Evolutionary conservation across 2,888 invertebrate species (phyloP).

Genomic region (Platycheirus rosarum): DNA sequence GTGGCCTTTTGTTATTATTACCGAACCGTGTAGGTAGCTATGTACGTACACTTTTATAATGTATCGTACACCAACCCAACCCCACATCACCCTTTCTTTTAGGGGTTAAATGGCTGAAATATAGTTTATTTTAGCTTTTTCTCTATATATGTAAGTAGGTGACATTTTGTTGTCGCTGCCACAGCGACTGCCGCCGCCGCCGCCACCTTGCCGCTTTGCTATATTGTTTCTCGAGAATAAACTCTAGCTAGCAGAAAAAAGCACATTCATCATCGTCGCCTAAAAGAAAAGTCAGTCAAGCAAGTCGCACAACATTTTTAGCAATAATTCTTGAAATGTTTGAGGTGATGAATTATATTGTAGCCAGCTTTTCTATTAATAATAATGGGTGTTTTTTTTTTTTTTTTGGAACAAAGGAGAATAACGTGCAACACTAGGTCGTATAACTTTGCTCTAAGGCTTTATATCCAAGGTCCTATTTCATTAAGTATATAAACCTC

Average conservation of each 20-base stretch:
- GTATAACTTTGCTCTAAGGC: background rate
- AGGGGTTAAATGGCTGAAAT: constrained; percentile 26
- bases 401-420: constrained; percentile 47
- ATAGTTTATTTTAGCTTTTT: constrained; percentile 5
- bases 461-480: too few species aligned
- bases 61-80: constrained; percentile 2
- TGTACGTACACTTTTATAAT: constrained; percentile 4
- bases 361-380: constrained; percentile 28
- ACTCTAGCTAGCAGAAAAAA: constrained; percentile 36
- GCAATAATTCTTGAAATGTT: constrained; percentile 37
- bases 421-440: background rate
- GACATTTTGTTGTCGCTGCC: constrained; percentile 31
- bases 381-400: background rate
- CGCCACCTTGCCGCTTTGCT: background rate
- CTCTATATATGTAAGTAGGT: constrained; percentile 31
- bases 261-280: constrained; percentile 36
- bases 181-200: constrained; percentile 14
- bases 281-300: constrained; percentile 24
- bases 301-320: constrained; percentile 25
- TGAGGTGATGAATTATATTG: constrained; percentile 66
- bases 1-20: constrained; percentile 68
- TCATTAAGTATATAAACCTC: too few species aligned
- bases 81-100: background rate
- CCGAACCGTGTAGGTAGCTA: background rate
- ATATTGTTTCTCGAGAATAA: constrained; percentile 7